Base-by-base conservation (phyloP, 2,113 vertebrate genomes). In the Dunckerocampus dactyliophorus region DNA sequence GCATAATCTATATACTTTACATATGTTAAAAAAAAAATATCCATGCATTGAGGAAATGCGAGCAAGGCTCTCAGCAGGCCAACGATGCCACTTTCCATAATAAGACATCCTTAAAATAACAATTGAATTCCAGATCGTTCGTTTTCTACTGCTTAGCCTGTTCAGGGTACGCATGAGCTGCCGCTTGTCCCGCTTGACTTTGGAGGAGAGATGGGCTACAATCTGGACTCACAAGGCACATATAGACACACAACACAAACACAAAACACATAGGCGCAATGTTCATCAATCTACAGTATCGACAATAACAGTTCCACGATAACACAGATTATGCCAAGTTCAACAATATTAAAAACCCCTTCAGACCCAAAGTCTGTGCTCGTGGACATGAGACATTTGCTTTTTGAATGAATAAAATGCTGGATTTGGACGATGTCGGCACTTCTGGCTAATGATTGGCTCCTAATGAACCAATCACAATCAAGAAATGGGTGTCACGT, bases 1-100 rank as follows among this genome's bases (percentile, higher is more conserved):
- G 47, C 65, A 66, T 72, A 65, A 80, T 73, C 21, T 37, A 47
- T 51, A 52, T 59, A 47, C 22, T 8, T 19, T 53, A 45, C 8
- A 39, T 20, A 14, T 14, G n/a, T 8, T 3, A 3, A 28, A 3
- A 28, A 3, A 28, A 15, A 10, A 15, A 22, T 51, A 14, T 7
- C 3, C 34, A 8, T 16, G 16, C 3, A 55, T 14, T 56, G n/a
- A 20, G 53, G n/a, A 56, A 39, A 37, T 54, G 20, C 2, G 39
- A 13, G 19, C 6, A 39, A 39, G 11, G 17, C 34, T n/a, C 28
- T 2, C 16, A 34, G 52, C 16, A 6, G 34, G 31, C 34, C 17
- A 19, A 48, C 14, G 17, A 24, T 14, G 15, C 3, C 50, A 52
- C 21, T 16, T 6, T 8, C 50, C 22, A 2, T 47, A 17, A 16